Evolutionary conservation across 2,888 invertebrate genomes (phyloP).

Genomic region (Odontocolon sp.): DNA sequence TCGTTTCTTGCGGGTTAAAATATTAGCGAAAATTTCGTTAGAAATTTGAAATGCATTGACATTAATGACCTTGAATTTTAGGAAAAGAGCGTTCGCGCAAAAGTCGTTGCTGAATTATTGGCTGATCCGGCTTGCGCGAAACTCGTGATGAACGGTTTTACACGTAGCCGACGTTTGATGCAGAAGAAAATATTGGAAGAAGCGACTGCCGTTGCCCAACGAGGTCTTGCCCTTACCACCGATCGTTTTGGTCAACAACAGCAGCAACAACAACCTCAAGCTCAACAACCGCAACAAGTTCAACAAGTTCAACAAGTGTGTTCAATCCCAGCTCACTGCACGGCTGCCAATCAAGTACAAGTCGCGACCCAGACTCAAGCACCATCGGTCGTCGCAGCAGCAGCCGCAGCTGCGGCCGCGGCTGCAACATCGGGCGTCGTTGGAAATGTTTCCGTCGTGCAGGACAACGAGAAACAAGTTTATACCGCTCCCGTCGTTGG

Average conservation of each 20-base stretch:
- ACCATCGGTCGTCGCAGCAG: constrained; percentile 70
- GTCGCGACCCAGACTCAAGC: constrained; percentile 85
- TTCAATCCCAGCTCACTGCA: constrained; percentile 38
- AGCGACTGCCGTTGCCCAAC: constrained; percentile 44
- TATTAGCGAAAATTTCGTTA: too few relatives aligned
- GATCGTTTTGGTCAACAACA: constrained; percentile 42
- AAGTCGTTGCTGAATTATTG: constrained; percentile 56
- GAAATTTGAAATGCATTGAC: not conserved
- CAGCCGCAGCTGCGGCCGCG: constrained; percentile 39
- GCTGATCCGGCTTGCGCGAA: constrained; percentile 56
- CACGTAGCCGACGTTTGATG: constrained; percentile 54
- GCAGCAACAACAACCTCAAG: constrained; percentile 30
- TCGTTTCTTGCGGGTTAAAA: too few relatives aligned
- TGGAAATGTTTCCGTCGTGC: not conserved
- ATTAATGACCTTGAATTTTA: not conserved
- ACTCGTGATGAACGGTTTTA: constrained; percentile 57
- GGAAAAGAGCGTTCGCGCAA: constrained; percentile 59
- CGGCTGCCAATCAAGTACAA: constrained; percentile 83
- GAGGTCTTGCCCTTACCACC: constrained; percentile 38
- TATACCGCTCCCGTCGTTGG: constrained; percentile 73
- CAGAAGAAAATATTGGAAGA: constrained; percentile 53
- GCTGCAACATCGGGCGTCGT: constrained; percentile 58
- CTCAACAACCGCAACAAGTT: constrained; percentile 60
- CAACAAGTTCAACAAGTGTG: constrained; percentile 70
- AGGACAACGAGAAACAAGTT: constrained; percentile 76